Percentiles rank a stretch among this genome's conserved stretches.
phyloP scores from a whole-genome alignment of 1,140 invertebrate genomes.

The Schlechtendalia chinensis region DNA sequence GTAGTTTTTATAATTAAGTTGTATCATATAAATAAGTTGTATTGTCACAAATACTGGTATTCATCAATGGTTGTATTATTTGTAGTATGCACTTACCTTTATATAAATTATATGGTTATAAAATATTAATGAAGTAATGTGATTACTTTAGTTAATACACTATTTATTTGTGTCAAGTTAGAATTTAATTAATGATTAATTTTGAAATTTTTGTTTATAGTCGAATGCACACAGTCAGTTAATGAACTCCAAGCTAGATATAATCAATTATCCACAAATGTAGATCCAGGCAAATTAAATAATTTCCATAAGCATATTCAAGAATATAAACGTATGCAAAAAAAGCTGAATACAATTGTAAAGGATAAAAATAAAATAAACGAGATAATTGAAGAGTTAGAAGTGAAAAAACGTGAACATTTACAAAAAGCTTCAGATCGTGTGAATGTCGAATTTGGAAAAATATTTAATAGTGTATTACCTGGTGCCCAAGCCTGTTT shows the following conservation, averaged over 20 bases:
- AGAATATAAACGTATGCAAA: constrained; percentile 21
- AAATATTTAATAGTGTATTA: constrained; percentile 88
- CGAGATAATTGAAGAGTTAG: constrained; percentile 80
- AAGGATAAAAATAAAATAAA: constrained; percentile 78
- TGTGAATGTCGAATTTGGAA: constrained; percentile 90
- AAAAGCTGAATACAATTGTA: constrained; percentile 20
- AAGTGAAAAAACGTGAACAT: constrained; percentile 83
- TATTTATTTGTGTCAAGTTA: too few species aligned
- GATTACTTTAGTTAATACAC: too few species aligned
- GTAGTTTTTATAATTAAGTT: too few species aligned
- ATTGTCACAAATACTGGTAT: too few species aligned
- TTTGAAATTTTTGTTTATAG: constrained; percentile 23
- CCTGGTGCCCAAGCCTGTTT: constrained; percentile 87
- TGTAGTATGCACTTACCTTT: too few species aligned
- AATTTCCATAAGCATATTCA: constrained; percentile 39
- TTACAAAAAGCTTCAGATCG: constrained; percentile 76
- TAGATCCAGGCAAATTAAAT: constrained; percentile 43
- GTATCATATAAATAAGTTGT: too few species aligned
- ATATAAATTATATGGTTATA: too few species aligned
- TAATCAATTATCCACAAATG: constrained; percentile 53
- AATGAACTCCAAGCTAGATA: constrained; percentile 54
- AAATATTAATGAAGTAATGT: too few species aligned
- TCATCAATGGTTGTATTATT: too few species aligned
- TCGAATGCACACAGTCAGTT: background rate
- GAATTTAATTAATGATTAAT: background rate